Conservation (phyloP, 1,140 invertebrate genomes). For the Drosophila mauritiana region DNA sequence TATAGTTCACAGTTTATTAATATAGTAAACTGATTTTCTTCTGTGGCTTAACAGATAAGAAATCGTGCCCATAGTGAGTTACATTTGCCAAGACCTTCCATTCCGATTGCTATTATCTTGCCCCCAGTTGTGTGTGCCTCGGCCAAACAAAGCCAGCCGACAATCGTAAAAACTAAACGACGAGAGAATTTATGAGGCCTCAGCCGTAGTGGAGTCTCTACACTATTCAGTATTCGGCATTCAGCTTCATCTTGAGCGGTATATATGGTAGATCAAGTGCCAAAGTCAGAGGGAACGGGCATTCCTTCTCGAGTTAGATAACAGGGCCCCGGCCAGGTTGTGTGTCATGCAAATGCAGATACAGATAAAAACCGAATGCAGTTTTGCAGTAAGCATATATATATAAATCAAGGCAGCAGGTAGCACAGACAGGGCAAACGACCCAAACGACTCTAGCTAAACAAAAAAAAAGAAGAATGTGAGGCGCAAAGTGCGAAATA, state of each 20-base stretch:
- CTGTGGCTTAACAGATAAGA: too few relatives aligned
- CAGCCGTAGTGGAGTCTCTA: slow-evolving; percentile 16
- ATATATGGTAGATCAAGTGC: slow-evolving; percentile 70
- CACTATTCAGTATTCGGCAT: neutral
- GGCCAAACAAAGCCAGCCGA: slow-evolving; percentile 76
- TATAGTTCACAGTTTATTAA: too few relatives aligned
- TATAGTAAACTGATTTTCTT: too few relatives aligned
- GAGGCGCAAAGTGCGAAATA: slow-evolving; percentile 75
- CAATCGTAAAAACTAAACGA: slow-evolving; percentile 81
- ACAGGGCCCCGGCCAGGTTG: slow-evolving; percentile 55
- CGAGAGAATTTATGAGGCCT: slow-evolving; percentile 74
- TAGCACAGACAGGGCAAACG: slow-evolving; percentile 19
- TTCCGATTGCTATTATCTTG: neutral
- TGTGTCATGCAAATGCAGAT: slow-evolving; percentile 63
- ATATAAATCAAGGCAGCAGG: slow-evolving; percentile 58
- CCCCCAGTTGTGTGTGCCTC: slow-evolving; percentile 10
- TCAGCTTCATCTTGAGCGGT: slow-evolving; percentile 4
- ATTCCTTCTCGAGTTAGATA: slow-evolving; percentile 74
- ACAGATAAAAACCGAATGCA: slow-evolving; percentile 56
- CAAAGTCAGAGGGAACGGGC: slow-evolving; percentile 57
- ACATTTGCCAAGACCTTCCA: neutral
- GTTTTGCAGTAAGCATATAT: slow-evolving; percentile 41
- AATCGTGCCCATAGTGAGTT: too few relatives aligned
- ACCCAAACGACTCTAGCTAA: slow-evolving; percentile 13
- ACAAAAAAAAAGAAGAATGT: slow-evolving; percentile 5